These are phyloP conservation scores for Papilio helenus DNA, from an alignment of 1,140 invertebrate genomes.

Conservation along the genomic window DNA sequence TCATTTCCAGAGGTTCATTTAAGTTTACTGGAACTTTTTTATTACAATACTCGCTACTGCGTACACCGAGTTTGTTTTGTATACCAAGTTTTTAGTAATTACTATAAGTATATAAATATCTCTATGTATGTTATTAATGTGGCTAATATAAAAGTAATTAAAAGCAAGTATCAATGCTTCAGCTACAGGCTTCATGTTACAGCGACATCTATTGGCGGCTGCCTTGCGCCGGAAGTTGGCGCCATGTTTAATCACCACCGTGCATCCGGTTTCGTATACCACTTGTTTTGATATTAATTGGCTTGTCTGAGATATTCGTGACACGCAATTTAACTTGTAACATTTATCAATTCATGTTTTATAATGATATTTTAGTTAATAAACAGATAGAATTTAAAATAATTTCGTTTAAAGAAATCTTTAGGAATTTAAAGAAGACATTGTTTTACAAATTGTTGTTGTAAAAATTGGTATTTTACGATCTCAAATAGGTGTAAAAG, in stretches of 20 bases:
- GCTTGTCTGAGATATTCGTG: conserved; percentile 1
- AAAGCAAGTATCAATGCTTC: neutral
- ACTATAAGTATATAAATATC: no score
- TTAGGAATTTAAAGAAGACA: neutral
- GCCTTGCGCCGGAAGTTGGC: conserved; percentile 4
- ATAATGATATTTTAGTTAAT: neutral
- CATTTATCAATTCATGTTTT: neutral
- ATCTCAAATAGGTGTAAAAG: neutral
- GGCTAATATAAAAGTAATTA: conserved; percentile 25
- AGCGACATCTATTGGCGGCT: conserved; percentile 14
- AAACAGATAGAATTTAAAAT: neutral
- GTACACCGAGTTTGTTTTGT: neutral
- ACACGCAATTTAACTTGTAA: conserved; percentile 1
- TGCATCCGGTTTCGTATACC: conserved; percentile 18
- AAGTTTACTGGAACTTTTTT: conserved; percentile 25
- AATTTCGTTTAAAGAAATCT: no score
- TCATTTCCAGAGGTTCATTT: conserved; percentile 32
- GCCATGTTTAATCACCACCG: conserved; percentile 14
- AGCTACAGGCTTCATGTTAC: neutral
- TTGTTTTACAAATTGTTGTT: no score
- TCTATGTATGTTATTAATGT: no score
- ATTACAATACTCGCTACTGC: neutral
- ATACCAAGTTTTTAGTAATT: neutral
- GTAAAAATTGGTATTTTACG: neutral
- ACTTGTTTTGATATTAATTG: conserved; percentile 27